Base-by-base conservation (phyloP, 2,888 invertebrate genomes). In the Fragum fragum region DNA sequence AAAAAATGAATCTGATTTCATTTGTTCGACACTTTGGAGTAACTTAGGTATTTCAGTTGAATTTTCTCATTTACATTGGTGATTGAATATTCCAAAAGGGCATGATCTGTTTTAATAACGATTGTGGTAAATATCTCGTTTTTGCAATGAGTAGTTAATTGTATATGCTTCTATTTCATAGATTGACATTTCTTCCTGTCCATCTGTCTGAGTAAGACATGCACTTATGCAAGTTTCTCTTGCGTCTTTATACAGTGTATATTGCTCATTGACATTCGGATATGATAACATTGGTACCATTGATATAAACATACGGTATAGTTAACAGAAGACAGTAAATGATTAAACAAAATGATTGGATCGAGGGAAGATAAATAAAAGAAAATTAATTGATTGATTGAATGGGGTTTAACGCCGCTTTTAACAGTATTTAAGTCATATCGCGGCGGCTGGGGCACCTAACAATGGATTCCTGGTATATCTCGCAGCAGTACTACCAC, bases 41-140 rank as follows among this genome's bases (percentile, higher is more conserved):
- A 16, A 47, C 47, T 3, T 14, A 47, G 47, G 47, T 47, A 47
- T 47, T 3, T 47, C 16, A 47, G 14, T 53, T 76, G 73, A 18
- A 79, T 73, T 26, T 74, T 83, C n/a, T 61, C 75, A n/a, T 80
- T 18, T 78, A 66, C 66, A 80, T 83, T 0, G 77, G 80, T n/a
- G 29, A 29, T 2, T 29, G 29, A 28, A 29, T 28, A 63, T n/a
- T 14, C 29, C 14, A 63, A 29, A 1, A 29, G 63, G 9, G 11
- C 7, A 63, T 63, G 29, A 16, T 63, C 63, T 16, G 29, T 29
- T n/a, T 29, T 29, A 1, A 80, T 76, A 1, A 47, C 23, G 42
- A 80, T 80, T 23, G 53, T 16, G 7, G 78, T 76, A 81, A 42
- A 59, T 36, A 52, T 81, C 78, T 29, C 78, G 47, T 28, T 81